Percentiles rank a stretch among this genome's conserved stretches.
These are phyloP conservation scores for Psylliodes chrysocephalus DNA, from an alignment of 2,888 invertebrate genomes.

Conservation along the genomic window DNA sequence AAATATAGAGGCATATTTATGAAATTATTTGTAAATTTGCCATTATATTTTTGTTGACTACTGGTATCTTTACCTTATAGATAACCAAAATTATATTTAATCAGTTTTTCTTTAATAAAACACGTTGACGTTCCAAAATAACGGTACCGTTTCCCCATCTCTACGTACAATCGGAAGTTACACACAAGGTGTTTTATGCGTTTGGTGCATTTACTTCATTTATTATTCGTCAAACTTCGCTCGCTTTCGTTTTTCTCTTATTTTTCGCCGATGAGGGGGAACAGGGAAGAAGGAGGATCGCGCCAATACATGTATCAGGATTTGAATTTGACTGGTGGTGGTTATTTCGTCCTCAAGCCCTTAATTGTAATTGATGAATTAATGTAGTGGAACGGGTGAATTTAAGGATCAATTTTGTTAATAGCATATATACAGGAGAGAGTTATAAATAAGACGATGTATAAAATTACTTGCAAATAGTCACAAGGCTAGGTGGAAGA, in stretches of 20 bases:
- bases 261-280: slow-evolving; percentile 1
- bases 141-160: slow-evolving; percentile 3
- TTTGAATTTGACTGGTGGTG: slow-evolving; percentile 2
- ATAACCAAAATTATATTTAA: too few relatives aligned
- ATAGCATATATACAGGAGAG: background rate
- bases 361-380: slow-evolving; percentile 19
- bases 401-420: background rate
- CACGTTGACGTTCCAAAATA: background rate
- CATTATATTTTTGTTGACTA: too few relatives aligned
- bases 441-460: too few relatives aligned
- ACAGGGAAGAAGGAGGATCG: background rate
- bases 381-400: slow-evolving; percentile 17
- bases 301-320: slow-evolving; percentile 1
- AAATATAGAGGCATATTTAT: too few relatives aligned
- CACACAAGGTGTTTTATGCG: slow-evolving; percentile 45
- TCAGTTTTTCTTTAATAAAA: too few relatives aligned
- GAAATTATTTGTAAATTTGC: too few relatives aligned
- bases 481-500: too few relatives aligned
- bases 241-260: slow-evolving; percentile 22
- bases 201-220: slow-evolving; percentile 40
- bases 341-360: slow-evolving; percentile 5
- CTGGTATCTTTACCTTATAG: too few relatives aligned
- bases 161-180: slow-evolving; percentile 36
- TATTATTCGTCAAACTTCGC: slow-evolving; percentile 33
- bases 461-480: too few relatives aligned